Conservation (phyloP, 2,113 vertebrate species). For the Oryctolagus cuniculus region mOryCun1.1 NC_091439.1:36882001-36882500, state of each 20-base stretch:
- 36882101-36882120: conserved; percentile 15
- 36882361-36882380: conserved; percentile 47
- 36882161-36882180: conserved; percentile 53
- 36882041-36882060: conserved; percentile 8
- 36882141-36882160: conserved; percentile 12
- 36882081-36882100: neutral
- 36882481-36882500: no score
- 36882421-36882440: no score
- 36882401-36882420: neutral
- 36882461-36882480: no score
- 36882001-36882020: conserved; percentile 11
- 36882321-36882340: conserved; percentile 95
- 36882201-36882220: conserved; percentile 77
- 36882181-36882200: conserved; percentile 28
- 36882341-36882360: conserved; percentile 97
- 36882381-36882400: neutral
- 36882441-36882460: no score
- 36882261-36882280: conserved; percentile 96
- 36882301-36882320: conserved; percentile 98
- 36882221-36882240: conserved; percentile 97
- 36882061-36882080: conserved; percentile 20
- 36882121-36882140: neutral
- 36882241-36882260: conserved; percentile 93
- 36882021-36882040: conserved; percentile 53
- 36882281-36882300: conserved; percentile 99